Conservation (phyloP, 2,113 vertebrate species). For the rabbit (Oryctolagus cuniculus) region DNA sequence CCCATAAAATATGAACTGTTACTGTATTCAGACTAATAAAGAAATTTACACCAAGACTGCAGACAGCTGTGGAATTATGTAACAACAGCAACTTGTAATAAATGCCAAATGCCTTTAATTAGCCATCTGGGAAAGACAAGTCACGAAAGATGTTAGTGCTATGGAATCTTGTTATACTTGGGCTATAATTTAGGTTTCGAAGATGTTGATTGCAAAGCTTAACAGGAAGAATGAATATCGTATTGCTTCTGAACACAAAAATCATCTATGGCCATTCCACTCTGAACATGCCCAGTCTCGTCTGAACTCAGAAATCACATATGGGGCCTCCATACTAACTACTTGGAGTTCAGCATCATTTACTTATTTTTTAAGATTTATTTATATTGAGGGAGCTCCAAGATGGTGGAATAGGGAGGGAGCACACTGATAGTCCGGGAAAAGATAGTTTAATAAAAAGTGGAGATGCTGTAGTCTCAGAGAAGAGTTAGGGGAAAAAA, state of each 20-base stretch:
- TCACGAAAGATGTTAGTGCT: conserved; percentile 43
- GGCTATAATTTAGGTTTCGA: conserved; percentile 32
- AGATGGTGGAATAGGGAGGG: too few species aligned
- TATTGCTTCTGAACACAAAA: not conserved
- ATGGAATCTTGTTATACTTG: conserved; percentile 16
- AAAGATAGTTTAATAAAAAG: too few species aligned
- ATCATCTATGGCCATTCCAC: not conserved
- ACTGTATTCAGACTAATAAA: conserved; percentile 56
- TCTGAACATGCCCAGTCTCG: not conserved
- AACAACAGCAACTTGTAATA: conserved; percentile 5
- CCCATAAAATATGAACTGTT: conserved; percentile 51
- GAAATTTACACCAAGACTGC: conserved; percentile 51
- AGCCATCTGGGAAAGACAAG: not conserved
- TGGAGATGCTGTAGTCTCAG: too few species aligned
- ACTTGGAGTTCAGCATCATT: not conserved
- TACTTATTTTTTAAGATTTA: not conserved
- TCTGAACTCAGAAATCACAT: not conserved
- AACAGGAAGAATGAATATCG: not conserved
- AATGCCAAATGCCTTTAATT: conserved; percentile 55
- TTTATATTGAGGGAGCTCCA: too few species aligned
- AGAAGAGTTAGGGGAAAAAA: too few species aligned
- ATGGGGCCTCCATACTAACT: not conserved
- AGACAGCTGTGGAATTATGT: conserved; percentile 65
- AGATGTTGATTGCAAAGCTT: conserved; percentile 3
- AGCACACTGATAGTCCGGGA: too few species aligned